Percentiles rank a stretch among this genome's conserved stretches.
Conservation (phyloP, 2,797 vertebrate species). For the Neosilurus mollespiculum region DNA sequence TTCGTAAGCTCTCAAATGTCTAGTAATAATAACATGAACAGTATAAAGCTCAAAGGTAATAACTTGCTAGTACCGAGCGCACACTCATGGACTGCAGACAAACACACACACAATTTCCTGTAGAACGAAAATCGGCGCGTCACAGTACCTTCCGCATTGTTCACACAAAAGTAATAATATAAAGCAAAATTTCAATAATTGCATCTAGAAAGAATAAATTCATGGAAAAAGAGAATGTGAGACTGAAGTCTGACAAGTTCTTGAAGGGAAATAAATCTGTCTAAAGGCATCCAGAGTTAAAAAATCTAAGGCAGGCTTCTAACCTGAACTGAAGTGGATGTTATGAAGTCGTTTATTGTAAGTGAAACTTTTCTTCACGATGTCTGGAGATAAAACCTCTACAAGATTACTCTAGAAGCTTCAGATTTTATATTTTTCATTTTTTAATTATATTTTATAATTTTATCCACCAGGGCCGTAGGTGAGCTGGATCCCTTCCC, state of each 20-base stretch:
- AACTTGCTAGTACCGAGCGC: too few relatives aligned
- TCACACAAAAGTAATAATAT: too few relatives aligned
- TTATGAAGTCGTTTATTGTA: background rate
- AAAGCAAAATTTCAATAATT: background rate
- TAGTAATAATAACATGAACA: too few relatives aligned
- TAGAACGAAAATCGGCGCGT: too few relatives aligned
- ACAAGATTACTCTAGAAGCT: background rate
- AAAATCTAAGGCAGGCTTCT: background rate
- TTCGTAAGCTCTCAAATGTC: too few relatives aligned
- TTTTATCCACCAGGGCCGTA: too few relatives aligned
- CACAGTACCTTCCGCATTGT: too few relatives aligned
- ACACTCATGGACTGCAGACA: too few relatives aligned
- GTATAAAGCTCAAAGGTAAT: too few relatives aligned
- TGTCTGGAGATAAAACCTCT: background rate
- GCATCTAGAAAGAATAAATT: background rate
- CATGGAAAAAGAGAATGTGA: background rate
- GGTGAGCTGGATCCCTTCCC: too few relatives aligned
- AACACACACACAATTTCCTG: too few relatives aligned
- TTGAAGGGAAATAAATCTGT: background rate
- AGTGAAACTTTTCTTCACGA: background rate
- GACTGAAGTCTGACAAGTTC: background rate
- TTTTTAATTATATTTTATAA: background rate
- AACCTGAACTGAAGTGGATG: background rate
- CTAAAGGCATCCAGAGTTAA: background rate
- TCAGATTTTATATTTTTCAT: background rate